Conservation (phyloP, 2,888 invertebrate genomes). For the Syrista parreyssii region DNA sequence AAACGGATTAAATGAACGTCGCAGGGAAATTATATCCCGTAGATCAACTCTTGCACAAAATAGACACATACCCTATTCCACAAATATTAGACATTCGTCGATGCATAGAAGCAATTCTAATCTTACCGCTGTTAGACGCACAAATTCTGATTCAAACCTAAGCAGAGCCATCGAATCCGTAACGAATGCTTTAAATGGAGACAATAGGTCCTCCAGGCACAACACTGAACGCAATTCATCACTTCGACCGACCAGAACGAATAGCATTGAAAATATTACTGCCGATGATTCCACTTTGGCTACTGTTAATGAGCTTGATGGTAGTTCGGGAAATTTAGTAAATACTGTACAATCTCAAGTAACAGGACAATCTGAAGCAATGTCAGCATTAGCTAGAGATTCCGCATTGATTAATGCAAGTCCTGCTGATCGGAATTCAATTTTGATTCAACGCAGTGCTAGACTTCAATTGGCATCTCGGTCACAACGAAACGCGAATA, state of each 20-base stretch:
- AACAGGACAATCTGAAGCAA: neutral
- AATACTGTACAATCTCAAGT: conserved; percentile 1
- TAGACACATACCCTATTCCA: conserved; percentile 42
- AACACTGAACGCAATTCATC: neutral
- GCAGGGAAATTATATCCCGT: conserved; percentile 13
- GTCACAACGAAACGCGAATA: conserved; percentile 16
- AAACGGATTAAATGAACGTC: conserved; percentile 5
- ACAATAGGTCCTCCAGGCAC: neutral
- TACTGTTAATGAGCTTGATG: neutral
- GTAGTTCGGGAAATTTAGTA: neutral
- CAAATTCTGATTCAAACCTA: conserved; percentile 28
- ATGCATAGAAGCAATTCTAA: conserved; percentile 7
- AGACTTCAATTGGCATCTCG: conserved; percentile 16
- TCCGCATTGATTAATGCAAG: neutral
- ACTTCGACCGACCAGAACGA: neutral
- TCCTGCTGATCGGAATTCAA: neutral
- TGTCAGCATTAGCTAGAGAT: conserved; percentile 13
- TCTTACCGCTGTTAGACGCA: conserved; percentile 21
- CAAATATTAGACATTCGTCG: conserved; percentile 28
- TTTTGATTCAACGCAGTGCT: conserved; percentile 11
- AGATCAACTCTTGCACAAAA: conserved; percentile 32
- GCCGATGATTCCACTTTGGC: neutral
- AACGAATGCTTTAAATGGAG: neutral
- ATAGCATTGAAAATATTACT: neutral
- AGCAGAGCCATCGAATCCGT: conserved; percentile 17